Base-by-base conservation (phyloP, 2,113 vertebrate genomes). In the Echinops telfairi region DNA sequence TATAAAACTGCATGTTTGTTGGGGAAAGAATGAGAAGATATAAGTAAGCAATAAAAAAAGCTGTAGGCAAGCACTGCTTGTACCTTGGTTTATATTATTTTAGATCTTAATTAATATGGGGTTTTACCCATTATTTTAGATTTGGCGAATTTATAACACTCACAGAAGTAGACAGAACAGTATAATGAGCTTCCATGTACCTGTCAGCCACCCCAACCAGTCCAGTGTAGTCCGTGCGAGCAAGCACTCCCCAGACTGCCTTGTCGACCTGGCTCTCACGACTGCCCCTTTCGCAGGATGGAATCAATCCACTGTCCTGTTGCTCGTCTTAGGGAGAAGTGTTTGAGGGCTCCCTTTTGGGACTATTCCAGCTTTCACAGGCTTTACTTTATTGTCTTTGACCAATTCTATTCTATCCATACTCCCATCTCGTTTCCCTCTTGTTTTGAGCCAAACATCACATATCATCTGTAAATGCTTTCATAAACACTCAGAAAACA, bases 1-100 rank as follows among this genome's bases (percentile, higher is more conserved):
- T 68, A 83, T 78, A n/a, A 82, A 86, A 90, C 20, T 83, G 27
- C 57, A 57, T 84, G 15, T 90, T 80, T 82, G 7, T 75, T 91
- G 40, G 19, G 60, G 66, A n/a, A 58, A 78, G 79, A 87, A 19
- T 14, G 57, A 86, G 12, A 94, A 93, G 31, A 53, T 6, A 92
- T 40, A 80, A 29, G 2, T 58, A 66, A 89, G 62, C 90, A 68
- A 29, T 29, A 70, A 70, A 70, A 70, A 29, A 58, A 58, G 16
- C 38, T 2, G 12, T 75, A 83, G 66, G 53, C 20, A 53, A 86
- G 43, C 7, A 33, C 64, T 62, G 4, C 43, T 92, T 68, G 83
- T 60, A 33, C 53, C 20, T 60, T 92, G 16, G 36, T 64, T 38
- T 79, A 7, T 87, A 0, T 83, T 85, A 40, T 38, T 95, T 75